These are phyloP conservation scores for Hartigia nigra DNA, from an alignment of 2,888 invertebrate genomes.

Conservation along the genomic window DNA sequence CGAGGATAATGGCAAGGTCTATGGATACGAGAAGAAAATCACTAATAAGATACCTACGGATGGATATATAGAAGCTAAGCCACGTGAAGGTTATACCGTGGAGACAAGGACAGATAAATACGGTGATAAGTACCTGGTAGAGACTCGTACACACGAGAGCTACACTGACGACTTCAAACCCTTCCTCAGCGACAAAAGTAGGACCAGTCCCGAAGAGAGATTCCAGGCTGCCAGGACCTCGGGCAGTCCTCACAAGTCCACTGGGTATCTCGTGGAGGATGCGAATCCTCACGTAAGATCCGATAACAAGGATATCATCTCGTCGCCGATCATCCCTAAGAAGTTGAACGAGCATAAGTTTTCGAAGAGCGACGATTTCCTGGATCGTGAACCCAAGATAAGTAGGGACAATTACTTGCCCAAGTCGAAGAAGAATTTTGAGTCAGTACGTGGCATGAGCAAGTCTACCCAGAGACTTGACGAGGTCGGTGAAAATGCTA, in stretches of 20 bases:
- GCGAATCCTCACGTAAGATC: constrained; percentile 12
- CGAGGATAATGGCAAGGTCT: constrained; percentile 63
- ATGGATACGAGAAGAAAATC: constrained; percentile 62
- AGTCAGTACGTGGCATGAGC: constrained; percentile 55
- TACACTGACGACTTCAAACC: constrained; percentile 55
- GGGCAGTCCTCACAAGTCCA: constrained; percentile 38
- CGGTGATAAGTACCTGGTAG: constrained; percentile 60
- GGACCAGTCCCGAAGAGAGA: constrained; percentile 52
- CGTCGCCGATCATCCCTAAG: constrained; percentile 43
- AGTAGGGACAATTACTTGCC: constrained; percentile 44
- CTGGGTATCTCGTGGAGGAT: constrained; percentile 34
- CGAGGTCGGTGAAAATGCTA: constrained; percentile 51
- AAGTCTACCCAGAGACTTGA: constrained; percentile 60
- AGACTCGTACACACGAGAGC: constrained; percentile 56
- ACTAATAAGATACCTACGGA: constrained; percentile 69
- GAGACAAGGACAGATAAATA: constrained; percentile 60
- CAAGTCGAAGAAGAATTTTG: constrained; percentile 54
- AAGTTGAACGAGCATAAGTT: constrained; percentile 55
- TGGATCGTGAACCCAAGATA: constrained; percentile 44
- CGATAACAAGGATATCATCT: constrained; percentile 26
- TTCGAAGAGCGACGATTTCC: constrained; percentile 55
- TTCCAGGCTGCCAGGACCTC: constrained; percentile 31
- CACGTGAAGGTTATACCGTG: constrained; percentile 54
- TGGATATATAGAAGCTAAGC: constrained; percentile 63
- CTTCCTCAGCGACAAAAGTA: constrained; percentile 50